phyloP scores from a whole-genome alignment of 2,113 vertebrate species.

The Dicaeum eximium region DNA sequence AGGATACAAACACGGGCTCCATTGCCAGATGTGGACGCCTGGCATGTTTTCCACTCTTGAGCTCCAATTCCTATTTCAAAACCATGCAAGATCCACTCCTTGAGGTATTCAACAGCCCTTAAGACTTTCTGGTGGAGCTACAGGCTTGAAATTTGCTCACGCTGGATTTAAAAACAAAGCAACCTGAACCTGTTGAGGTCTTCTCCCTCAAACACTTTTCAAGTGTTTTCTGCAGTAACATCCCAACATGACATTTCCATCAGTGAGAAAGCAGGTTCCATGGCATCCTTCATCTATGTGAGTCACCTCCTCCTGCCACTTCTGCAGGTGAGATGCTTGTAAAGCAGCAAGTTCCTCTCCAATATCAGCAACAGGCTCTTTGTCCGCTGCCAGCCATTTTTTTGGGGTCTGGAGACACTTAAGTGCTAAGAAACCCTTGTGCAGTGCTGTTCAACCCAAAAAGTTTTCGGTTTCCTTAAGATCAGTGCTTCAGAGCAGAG shows the following conservation, averaged over 20 bases:
- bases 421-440: background rate
- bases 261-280: background rate
- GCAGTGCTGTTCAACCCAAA: background rate
- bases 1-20: background rate
- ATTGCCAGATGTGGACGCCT: conserved; percentile 7
- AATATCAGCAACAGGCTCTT: background rate
- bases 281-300: background rate
- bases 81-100: background rate
- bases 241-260: background rate
- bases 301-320: background rate
- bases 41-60: background rate
- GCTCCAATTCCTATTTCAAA: background rate
- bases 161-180: background rate
- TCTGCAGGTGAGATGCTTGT: fast-evolving
- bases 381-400: background rate
- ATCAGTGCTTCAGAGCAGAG: no score
- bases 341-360: background rate
- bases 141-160: background rate
- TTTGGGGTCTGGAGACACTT: background rate
- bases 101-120: background rate
- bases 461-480: background rate
- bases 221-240: background rate
- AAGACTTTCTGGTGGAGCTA: background rate
- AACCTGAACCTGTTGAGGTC: background rate
- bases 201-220: background rate